Base-by-base conservation (phyloP, 1,140 invertebrate genomes). In the Sesamia nonagrioides region DNA sequence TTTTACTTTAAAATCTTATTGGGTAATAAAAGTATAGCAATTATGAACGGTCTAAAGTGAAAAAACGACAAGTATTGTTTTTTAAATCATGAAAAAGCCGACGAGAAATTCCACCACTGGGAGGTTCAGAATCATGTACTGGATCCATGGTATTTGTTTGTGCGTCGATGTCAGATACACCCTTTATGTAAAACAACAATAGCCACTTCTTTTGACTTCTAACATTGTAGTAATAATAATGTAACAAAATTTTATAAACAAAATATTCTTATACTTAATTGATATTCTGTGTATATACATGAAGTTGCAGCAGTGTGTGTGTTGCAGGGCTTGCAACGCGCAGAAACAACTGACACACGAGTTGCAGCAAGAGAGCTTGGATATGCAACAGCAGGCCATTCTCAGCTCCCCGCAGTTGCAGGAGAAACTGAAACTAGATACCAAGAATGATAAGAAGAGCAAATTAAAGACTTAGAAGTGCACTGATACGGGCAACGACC, bases 341-440 rank as follows among this genome's bases (percentile, higher is more conserved):
- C 92, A 95, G 82, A 91, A 92, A 80, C 89, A 92, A 80, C 79
- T 90, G 80, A 94, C 88, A 17, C 90, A 95, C 63, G 86, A 89
- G 48, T 86, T 95, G 69, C 92, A 94, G 79, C 89, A 91, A 82
- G 93, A 95, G 81, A 94, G 92, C 80, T 86, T 95, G 81, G 89
- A 92, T 80, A 75, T 95, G 82, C 94, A 95, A 75, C 90, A 95
- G 83, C 83, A 88, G 75, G 95, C 93, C 52, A 95, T 95, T 17
- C 84, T 92, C 60, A 89, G 68, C 78, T 87, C 94, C 37, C 91
- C 93, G 2, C 84, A 92, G 45, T 86, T 95, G 35, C 88, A 95
- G 82, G 88, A 94, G 1, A 93, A 93, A 83, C 86, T 95, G 76
- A 90, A 90, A 89, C 73, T 83, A 7, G 80, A 87, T 37, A 9